Percentiles rank a stretch among this genome's conserved stretches.
Conservation (phyloP, 2,797 vertebrate species). For the Mus spretus region DNA sequence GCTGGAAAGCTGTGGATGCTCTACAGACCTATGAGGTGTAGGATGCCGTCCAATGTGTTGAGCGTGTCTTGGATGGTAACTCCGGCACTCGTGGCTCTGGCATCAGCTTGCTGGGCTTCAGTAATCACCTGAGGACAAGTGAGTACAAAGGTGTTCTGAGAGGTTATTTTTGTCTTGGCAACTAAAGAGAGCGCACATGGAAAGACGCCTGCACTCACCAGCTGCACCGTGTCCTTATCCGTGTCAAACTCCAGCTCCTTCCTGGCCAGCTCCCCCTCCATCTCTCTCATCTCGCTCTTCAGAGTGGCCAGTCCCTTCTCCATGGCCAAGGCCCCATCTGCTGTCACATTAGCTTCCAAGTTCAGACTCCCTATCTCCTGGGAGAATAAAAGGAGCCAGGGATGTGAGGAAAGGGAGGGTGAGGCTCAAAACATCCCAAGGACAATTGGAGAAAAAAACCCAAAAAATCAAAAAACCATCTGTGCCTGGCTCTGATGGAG, state of each 20-base stretch:
- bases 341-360: constrained; percentile 89
- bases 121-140: constrained; percentile 87
- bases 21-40: constrained; percentile 91
- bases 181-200: neutral
- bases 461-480: constrained; percentile 24
- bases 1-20: neutral
- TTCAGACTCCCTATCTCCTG: constrained; percentile 88
- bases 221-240: constrained; percentile 79
- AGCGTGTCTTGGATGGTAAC: constrained; percentile 88
- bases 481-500: constrained; percentile 46
- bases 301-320: constrained; percentile 88
- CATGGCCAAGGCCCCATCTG: constrained; percentile 87
- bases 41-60: constrained; percentile 87
- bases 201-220: constrained; percentile 73
- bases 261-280: constrained; percentile 79
- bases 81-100: constrained; percentile 86
- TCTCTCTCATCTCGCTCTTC: constrained; percentile 78
- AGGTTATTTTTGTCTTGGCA: neutral
- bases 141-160: constrained; percentile 24
- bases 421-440: constrained; percentile 66
- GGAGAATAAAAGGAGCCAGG: constrained; percentile 76
- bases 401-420: constrained; percentile 55
- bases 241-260: constrained; percentile 78
- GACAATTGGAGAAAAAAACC: neutral
- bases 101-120: constrained; percentile 87